Evolutionary conservation across 2,113 vertebrate genomes (phyloP).

Genomic region (Galbula dea): DNA sequence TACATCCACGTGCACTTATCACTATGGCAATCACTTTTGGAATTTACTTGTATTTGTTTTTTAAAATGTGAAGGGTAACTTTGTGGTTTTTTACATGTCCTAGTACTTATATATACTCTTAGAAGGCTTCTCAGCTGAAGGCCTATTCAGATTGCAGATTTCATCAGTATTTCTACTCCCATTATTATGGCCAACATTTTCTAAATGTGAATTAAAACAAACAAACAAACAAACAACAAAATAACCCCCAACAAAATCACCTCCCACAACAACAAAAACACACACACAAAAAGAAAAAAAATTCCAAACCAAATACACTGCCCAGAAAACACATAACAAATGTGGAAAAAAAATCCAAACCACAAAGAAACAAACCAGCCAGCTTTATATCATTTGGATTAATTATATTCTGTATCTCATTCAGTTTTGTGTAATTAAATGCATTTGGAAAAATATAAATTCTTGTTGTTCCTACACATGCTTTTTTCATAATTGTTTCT

Average conservation of each 20-base stretch:
- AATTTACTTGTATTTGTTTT: neutral
- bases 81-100: neutral
- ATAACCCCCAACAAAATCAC: too few species aligned
- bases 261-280: too few species aligned
- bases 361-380: neutral
- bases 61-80: neutral
- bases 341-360: neutral
- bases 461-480: neutral
- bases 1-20: neutral
- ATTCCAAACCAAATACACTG: too few species aligned
- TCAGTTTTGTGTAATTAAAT: constrained; percentile 1
- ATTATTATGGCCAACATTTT: neutral
- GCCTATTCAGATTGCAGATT: neutral
- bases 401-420: neutral
- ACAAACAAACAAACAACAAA: too few species aligned
- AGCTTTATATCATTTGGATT: neutral
- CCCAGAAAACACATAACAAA: neutral
- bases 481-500: constrained; percentile 19
- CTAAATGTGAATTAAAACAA: neutral
- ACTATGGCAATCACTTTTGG: neutral
- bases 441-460: neutral
- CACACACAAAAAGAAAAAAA: too few species aligned
- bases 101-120: neutral
- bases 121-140: neutral
- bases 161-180: neutral